Percentiles rank a stretch among this genome's conserved stretches.
These are phyloP conservation scores for Lasioglossum pauxillum DNA, from an alignment of 2,888 invertebrate genomes.

Conservation along the genomic window DNA sequence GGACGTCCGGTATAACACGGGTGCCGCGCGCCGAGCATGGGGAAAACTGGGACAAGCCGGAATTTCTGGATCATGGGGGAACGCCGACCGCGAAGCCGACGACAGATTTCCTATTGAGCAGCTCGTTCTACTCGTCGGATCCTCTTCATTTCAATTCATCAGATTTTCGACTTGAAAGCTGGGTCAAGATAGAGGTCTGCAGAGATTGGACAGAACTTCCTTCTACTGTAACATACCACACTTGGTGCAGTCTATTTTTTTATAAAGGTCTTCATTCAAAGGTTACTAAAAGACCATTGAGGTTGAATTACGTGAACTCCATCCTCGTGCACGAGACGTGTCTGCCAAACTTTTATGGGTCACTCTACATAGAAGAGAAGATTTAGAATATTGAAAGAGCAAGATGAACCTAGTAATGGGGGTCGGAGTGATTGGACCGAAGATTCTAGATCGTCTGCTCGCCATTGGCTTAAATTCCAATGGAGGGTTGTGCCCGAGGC, in stretches of 20 bases:
- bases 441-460: neutral
- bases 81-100: conserved; percentile 7
- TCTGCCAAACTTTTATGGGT: neutral
- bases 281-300: too few relatives aligned
- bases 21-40: conserved; percentile 18
- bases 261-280: too few relatives aligned
- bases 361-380: neutral
- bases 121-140: neutral
- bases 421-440: neutral
- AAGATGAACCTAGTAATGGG: neutral
- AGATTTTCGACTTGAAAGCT: neutral
- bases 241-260: neutral
- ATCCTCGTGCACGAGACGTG: too few relatives aligned
- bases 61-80: conserved; percentile 39
- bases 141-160: neutral
- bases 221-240: neutral
- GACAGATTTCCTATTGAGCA: neutral
- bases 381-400: neutral
- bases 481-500: neutral
- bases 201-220: neutral
- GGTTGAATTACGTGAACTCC: too few relatives aligned
- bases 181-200: neutral
- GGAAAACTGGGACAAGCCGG: conserved; percentile 49
- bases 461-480: neutral
- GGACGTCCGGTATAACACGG: conserved; percentile 55